These are phyloP conservation scores for Alitta virens DNA, from an alignment of 2,888 invertebrate genomes.

Conservation along the genomic window DNA sequence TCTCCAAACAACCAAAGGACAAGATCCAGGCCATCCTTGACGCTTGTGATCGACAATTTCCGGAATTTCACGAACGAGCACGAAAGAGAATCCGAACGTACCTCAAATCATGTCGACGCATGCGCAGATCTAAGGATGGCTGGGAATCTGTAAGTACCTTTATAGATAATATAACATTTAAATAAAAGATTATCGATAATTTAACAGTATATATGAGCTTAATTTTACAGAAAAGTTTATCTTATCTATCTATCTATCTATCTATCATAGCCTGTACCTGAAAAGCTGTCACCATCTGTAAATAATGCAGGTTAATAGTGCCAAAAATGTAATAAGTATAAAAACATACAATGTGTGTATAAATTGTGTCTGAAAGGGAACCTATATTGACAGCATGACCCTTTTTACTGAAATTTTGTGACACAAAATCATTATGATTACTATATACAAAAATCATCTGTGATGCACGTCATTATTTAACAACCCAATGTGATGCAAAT, in stretches of 20 bases:
- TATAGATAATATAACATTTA: too few species aligned
- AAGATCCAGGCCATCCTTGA: slow-evolving; percentile 97
- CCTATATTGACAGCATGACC: not conserved
- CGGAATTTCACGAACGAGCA: slow-evolving; percentile 92
- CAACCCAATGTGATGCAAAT: too few species aligned
- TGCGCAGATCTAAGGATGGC: slow-evolving; percentile 85
- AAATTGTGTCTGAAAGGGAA: too few species aligned
- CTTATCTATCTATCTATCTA: too few species aligned
- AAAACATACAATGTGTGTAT: too few species aligned
- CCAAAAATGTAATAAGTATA: too few species aligned
- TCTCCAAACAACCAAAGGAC: slow-evolving; percentile 95
- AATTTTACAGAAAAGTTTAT: too few species aligned
- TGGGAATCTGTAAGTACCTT: slow-evolving; percentile 81
- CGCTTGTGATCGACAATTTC: slow-evolving; percentile 93
- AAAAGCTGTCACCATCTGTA: too few species aligned
- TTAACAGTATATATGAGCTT: too few species aligned
- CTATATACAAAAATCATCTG: not conserved
- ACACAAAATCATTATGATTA: not conserved
- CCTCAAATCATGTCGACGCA: slow-evolving; percentile 90
- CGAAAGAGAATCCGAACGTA: slow-evolving; percentile 92
- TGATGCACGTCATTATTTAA: not conserved
- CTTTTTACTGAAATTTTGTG: not conserved
- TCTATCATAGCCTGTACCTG: too few species aligned
- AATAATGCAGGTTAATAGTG: too few species aligned
- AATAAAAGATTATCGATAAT: too few species aligned